phyloP scores from a whole-genome alignment of 2,797 vertebrate genomes.

The Argentina silus region DNA sequence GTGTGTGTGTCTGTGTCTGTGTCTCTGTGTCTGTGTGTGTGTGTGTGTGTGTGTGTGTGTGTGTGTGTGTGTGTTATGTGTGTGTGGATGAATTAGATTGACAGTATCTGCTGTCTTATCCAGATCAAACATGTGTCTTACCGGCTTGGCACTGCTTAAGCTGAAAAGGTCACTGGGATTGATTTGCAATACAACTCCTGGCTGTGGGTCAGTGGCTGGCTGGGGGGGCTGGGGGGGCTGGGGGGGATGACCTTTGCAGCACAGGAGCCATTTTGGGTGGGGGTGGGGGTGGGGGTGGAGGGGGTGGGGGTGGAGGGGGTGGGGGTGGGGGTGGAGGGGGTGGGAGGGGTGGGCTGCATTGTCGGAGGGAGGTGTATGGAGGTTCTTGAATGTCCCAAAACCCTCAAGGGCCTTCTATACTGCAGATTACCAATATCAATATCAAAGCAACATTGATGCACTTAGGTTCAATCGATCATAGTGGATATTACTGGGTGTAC shows the following conservation, averaged over 20 bases:
- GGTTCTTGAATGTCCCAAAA: too few species aligned
- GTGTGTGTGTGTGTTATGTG: conserved; percentile 1
- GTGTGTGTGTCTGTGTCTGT: background rate
- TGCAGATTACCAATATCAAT: too few species aligned
- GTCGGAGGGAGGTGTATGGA: too few species aligned
- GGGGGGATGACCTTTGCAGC: conserved; percentile 50
- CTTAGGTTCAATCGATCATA: too few species aligned
- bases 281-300: background rate
- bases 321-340: too few species aligned
- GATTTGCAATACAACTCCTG: conserved; percentile 60
- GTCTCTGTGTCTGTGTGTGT: background rate
- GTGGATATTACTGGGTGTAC: too few species aligned
- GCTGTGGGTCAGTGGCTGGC: conserved; percentile 47
- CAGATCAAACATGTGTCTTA: conserved; percentile 6
- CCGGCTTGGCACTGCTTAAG: background rate
- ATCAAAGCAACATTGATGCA: too few species aligned
- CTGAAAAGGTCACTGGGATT: conserved; percentile 57
- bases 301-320: too few species aligned
- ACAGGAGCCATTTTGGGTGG: conserved; percentile 13
- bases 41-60: background rate
- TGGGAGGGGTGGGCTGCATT: too few species aligned
- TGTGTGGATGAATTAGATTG: background rate
- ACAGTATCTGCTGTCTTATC: conserved; percentile 5
- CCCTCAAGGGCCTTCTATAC: too few species aligned
- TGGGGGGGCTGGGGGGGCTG: conserved; percentile 37